Percentiles rank a stretch among this genome's conserved stretches.
phyloP scores from a whole-genome alignment of 2,113 vertebrate genomes.

The Haemorhous mexicanus region DNA sequence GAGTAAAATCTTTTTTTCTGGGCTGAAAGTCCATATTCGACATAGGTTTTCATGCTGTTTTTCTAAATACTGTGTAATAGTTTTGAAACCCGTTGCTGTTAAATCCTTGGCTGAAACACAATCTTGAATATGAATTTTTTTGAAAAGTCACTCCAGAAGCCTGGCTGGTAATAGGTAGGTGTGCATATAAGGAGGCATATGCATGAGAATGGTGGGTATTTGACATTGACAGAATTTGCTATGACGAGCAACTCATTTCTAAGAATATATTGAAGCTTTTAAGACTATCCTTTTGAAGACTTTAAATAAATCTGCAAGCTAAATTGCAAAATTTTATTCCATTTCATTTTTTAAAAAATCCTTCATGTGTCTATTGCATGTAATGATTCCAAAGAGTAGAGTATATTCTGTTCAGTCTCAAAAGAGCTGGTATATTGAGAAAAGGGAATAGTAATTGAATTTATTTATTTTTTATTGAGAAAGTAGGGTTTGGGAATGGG shows the following conservation, averaged over 20 bases:
- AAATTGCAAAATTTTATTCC: not conserved
- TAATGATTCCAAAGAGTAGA: constrained; percentile 13
- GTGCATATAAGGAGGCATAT: not conserved
- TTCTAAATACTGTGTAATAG: not conserved
- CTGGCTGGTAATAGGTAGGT: not conserved
- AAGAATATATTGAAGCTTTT: constrained; percentile 16
- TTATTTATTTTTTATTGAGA: constrained; percentile 40
- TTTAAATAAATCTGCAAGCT: not conserved
- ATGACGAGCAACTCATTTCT: not conserved
- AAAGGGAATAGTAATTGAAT: constrained; percentile 42
- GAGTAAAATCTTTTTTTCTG: not conserved
- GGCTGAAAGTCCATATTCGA: not conserved
- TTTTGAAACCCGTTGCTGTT: not conserved
- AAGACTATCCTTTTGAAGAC: constrained; percentile 2
- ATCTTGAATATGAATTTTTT: not conserved
- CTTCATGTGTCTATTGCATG: not conserved
- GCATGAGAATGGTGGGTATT: not conserved
- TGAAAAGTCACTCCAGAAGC: not conserved
- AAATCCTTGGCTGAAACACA: not conserved
- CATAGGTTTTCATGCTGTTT: not conserved
- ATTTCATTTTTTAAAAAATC: not conserved
- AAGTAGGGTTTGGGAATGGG: constrained; percentile 17
- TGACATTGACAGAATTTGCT: not conserved
- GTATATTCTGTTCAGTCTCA: not conserved
- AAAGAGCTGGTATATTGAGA: not conserved